phyloP scores from a whole-genome alignment of 2,113 vertebrate genomes.

The Numenius arquata region DNA sequence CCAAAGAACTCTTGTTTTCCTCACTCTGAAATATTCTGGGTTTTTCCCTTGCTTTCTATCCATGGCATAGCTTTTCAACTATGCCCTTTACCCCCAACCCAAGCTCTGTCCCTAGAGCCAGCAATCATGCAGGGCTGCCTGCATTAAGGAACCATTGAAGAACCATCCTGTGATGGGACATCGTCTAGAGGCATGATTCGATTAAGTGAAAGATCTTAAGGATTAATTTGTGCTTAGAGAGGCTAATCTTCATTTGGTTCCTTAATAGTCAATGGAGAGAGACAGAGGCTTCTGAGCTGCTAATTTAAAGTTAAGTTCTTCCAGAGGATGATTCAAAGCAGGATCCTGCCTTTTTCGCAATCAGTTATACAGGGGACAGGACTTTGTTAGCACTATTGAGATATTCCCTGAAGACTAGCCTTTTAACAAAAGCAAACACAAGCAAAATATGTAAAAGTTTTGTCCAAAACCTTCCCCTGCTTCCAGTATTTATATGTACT shows the following conservation, averaged over 20 bases:
- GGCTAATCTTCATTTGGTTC: neutral
- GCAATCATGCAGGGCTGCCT: neutral
- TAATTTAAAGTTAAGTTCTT: conserved; percentile 7
- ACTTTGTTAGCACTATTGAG: neutral
- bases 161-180: accelerated
- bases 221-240: conserved; percentile 27
- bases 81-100: neutral
- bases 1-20: neutral
- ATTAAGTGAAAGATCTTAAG: conserved; percentile 1
- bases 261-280: neutral
- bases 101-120: neutral
- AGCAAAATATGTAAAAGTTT: neutral
- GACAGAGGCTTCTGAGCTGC: neutral
- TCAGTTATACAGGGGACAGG: neutral
- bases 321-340: neutral
- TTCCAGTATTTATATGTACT: neutral
- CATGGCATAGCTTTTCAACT: neutral
- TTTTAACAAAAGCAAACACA: neutral
- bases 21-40: neutral
- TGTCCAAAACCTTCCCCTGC: neutral
- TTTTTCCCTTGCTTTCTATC: neutral
- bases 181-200: neutral
- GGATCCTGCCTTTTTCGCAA: neutral
- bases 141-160: neutral
- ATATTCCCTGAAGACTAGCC: neutral